phyloP scores from a whole-genome alignment of 35 echinoderm and acorn worm species.

The Anneissia japonica region DNA sequence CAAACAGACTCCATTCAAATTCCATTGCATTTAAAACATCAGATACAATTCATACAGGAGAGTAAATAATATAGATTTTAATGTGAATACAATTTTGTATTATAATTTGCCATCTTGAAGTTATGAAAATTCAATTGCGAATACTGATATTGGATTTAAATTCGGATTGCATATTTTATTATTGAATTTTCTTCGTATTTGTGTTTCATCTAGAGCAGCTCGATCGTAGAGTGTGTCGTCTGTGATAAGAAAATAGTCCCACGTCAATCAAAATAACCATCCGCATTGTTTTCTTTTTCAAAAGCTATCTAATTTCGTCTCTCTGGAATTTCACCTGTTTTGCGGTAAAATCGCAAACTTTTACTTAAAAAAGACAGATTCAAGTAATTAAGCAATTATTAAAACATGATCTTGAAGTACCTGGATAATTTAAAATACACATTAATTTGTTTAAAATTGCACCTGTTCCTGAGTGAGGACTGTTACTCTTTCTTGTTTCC shows the following conservation, averaged over 20 bases:
- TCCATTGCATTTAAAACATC: background rate
- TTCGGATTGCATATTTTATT: background rate
- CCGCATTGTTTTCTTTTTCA: background rate
- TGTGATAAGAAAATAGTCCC: background rate
- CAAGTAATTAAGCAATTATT: background rate
- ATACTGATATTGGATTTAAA: no score
- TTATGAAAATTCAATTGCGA: no score
- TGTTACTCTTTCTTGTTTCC: background rate
- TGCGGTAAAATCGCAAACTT: background rate
- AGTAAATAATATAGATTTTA: no score
- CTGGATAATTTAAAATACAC: conserved; percentile 2
- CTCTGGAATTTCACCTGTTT: background rate
- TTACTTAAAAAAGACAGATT: background rate
- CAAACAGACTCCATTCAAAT: background rate
- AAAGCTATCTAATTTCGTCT: background rate
- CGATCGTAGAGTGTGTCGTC: no score
- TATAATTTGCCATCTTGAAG: no score
- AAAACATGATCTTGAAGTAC: background rate
- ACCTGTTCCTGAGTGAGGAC: background rate
- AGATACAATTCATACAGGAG: no score
- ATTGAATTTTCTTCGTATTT: background rate
- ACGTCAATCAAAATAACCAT: background rate
- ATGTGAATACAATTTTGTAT: no score
- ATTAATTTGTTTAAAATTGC: background rate
- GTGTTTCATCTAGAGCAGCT: no score